Evolutionary conservation across 2,113 vertebrate species (phyloP), one percentile per base, ranked within the genome.

Genomic region (Engystomops pustulosus): DNA sequence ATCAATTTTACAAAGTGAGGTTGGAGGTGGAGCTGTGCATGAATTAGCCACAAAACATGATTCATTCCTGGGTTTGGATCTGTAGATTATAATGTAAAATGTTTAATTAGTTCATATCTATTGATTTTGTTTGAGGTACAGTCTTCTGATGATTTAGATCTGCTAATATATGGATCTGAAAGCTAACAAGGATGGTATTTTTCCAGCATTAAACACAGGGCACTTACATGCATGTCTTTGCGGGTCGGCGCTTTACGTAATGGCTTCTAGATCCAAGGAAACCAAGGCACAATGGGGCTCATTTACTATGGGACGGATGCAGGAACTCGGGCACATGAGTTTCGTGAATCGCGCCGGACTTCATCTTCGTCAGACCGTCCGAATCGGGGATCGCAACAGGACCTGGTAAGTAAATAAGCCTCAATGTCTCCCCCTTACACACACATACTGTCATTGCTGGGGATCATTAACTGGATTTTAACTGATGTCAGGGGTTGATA

Each of bases 21-120:
- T 49, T 45, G 45, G 71, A 74, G 71, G n/a, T 14, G 32, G 75
- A 41, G 75, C 74, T 60, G 75, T 2, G 20, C 36, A 78, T 78
- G 49, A 58, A 78, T 78, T 78, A 78, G 14, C 9, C 36, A 25
- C 20, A 8, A 20, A 25, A 12, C 17, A 41, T 78, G 51, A 78
- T 78, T 78, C 51, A 78, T 78, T 41, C n/a, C 75, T 2, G 51
- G 7, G 18, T 38, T 25, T 4, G 49, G 47, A 76, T 51, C 51
- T 41, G 51, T 14, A 78, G 75, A 78, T 78, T 78, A 76, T 51
- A 34, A 58, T 58, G 51, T 58, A 78, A 78, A 78, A 78, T 25
- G 32, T 41, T 78, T 78, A 58, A 78, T 78, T 78, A 78, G 6
- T 78, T 51, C 75, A 53, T 15, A 78, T n/a, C 20, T 58, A 53